Percentiles rank a stretch among this genome's conserved stretches.
These are phyloP conservation scores for Gibbula magus DNA, from an alignment of 2,888 invertebrate genomes.

Conservation along the genomic window DNA sequence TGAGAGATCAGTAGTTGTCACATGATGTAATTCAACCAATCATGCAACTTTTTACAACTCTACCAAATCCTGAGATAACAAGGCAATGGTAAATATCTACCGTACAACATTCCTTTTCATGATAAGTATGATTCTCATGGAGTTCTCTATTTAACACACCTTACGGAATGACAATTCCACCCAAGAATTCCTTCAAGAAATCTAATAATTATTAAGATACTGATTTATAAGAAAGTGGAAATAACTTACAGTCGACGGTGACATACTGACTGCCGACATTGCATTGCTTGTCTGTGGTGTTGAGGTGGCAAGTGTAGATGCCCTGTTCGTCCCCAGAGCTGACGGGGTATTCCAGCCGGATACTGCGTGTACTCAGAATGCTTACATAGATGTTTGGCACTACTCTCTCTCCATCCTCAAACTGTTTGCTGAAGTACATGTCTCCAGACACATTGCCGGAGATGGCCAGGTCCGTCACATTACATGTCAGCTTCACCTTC, in stretches of 20 bases:
- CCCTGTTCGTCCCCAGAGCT: constrained; percentile 49
- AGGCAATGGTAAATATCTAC: no score
- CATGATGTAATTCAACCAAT: no score
- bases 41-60: no score
- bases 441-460: constrained; percentile 49
- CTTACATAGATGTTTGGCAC: constrained; percentile 46
- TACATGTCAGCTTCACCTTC: constrained; percentile 56
- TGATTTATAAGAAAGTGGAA: no score
- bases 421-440: constrained; percentile 49
- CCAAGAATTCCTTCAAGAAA: no score
- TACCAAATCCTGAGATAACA: no score
- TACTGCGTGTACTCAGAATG: constrained; percentile 51
- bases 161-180: no score
- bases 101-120: no score
- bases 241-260: constrained; percentile 59
- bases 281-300: constrained; percentile 35
- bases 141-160: no score
- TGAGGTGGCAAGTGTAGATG: constrained; percentile 54
- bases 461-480: constrained; percentile 52
- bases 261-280: constrained; percentile 47
- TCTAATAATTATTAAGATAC: no score
- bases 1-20: no score
- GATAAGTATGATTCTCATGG: no score
- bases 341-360: constrained; percentile 53
- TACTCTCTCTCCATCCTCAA: constrained; percentile 43